Percentiles rank a stretch among this genome's conserved stretches.
These are phyloP conservation scores for Strigamia maritima DNA, from an alignment of 2,888 invertebrate species.

Conservation along the genomic window DNA sequence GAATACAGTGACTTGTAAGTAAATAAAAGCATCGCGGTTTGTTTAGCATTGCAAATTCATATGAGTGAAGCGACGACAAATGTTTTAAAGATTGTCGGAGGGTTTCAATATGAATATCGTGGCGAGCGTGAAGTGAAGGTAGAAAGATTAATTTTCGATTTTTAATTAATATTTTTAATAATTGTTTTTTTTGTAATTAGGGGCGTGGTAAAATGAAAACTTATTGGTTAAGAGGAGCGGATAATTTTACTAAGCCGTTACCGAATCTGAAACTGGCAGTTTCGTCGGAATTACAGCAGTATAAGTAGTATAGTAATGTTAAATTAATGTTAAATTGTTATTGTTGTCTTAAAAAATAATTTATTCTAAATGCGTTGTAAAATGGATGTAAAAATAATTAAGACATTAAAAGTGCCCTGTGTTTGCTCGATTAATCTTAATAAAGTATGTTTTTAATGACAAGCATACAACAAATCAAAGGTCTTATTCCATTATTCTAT, in stretches of 20 bases:
- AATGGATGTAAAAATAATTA: too few species aligned
- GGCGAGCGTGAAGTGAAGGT: slow-evolving; percentile 34
- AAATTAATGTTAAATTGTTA: too few species aligned
- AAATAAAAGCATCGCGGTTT: not conserved
- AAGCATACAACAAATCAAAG: slow-evolving; percentile 50
- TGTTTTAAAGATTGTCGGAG: slow-evolving; percentile 24
- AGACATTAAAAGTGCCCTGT: too few species aligned
- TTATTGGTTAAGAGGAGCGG: slow-evolving; percentile 34
- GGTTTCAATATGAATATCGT: slow-evolving; percentile 23
- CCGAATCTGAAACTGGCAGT: slow-evolving; percentile 18
- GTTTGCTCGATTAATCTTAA: too few species aligned
- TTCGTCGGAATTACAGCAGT: slow-evolving; percentile 8
- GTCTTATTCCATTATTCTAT: slow-evolving; percentile 54
- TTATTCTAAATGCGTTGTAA: too few species aligned
- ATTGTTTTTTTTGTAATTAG: not conserved
- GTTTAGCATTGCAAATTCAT: slow-evolving; percentile 36
- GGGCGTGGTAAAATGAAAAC: slow-evolving; percentile 36
- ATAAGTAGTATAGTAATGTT: not conserved
- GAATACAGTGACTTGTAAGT: too few species aligned
- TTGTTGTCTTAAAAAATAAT: too few species aligned
- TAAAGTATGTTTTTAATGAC: too few species aligned
- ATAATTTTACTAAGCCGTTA: slow-evolving; percentile 6
- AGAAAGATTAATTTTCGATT: not conserved
- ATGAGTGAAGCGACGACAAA: slow-evolving; percentile 35
- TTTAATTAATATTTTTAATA: not conserved